Percentiles rank a stretch among this genome's conserved stretches.
Conservation (phyloP, 1,140 invertebrate species). For the Cotesia glomerata region DNA sequence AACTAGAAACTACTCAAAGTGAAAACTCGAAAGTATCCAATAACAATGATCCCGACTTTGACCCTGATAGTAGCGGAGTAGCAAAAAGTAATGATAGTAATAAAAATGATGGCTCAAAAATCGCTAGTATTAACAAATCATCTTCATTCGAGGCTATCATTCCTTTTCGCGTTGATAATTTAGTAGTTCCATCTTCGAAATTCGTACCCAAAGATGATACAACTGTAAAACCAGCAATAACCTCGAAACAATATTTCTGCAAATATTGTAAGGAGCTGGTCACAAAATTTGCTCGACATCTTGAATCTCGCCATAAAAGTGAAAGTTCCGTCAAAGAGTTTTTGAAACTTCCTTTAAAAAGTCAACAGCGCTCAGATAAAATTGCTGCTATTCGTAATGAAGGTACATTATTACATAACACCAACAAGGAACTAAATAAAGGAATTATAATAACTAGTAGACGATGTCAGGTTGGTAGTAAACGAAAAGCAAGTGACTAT, state of each 20-base stretch:
- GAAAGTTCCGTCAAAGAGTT: constrained; percentile 4
- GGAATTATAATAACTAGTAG: constrained; percentile 18
- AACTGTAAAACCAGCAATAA: neutral
- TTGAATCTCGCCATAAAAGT: constrained; percentile 2
- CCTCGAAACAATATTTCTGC: constrained; percentile 16
- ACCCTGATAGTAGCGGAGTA: no score
- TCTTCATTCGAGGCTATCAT: no score
- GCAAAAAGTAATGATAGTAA: no score
- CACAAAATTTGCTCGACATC: constrained; percentile 23
- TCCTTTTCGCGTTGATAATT: no score
- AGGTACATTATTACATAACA: constrained; percentile 23
- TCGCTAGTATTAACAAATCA: no score
- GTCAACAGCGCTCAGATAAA: neutral
- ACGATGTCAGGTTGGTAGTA: constrained; percentile 5
- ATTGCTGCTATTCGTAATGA: constrained; percentile 15
- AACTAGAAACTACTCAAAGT: no score
- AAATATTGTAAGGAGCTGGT: constrained; percentile 8
- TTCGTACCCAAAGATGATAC: no score
- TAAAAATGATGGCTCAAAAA: no score
- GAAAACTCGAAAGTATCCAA: no score
- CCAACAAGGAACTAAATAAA: constrained; percentile 21
- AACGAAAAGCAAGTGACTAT: neutral
- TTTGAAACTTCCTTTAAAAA: neutral
- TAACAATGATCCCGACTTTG: no score
- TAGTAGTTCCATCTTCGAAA: no score